Base-by-base conservation (phyloP, 2,888 invertebrate species). In the Phania funesta region DNA sequence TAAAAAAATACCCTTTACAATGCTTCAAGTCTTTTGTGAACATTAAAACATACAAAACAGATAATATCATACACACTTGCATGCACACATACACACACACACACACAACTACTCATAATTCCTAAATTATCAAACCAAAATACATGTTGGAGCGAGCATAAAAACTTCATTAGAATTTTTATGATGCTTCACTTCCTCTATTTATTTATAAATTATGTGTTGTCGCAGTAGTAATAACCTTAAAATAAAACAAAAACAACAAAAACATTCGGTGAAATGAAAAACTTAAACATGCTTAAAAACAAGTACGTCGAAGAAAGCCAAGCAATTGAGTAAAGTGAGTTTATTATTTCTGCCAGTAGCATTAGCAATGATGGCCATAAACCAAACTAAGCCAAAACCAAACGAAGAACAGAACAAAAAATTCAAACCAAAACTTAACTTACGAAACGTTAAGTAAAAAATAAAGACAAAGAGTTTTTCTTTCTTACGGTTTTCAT, bases 131-230 rank as follows among this genome's bases (percentile, higher is more conserved):
- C 32, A 73, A 54, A 18, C 46, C 9, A 29, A 70, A 67, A n/a
- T 16, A 60, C 44, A 73, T 44, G 60, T 24, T 20, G 46, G n/a
- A 38, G 26, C 29, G 38, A 54, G 46, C 20, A 71, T 67, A 76
- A 81, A 76, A 76, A 81, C 76, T 76, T 81, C 80, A 81, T 81
- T 81, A 73, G 80, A 81, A 81, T 81, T 81, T 76, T 81, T 76
- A 81, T 81, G 76, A 81, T 52, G 60, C 76, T 76, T 71, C 20
- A 81, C 80, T 81, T 81, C 80, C 80, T 76, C 80, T 76, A 81
- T 81, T 76, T 81, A 67, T 56, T 67, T 67, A 67, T 60, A 81
- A 81, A 71, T 81, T 81, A 81, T 81, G 80, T 76, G 62, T 81
- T 81, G 80, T 81, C 80, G 80, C 80, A 81, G 80, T 71, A 81